Percentiles rank a stretch among this genome's conserved stretches.
phyloP scores from a whole-genome alignment of 2,113 vertebrate genomes.

The Emydura subglobosa region DNA sequence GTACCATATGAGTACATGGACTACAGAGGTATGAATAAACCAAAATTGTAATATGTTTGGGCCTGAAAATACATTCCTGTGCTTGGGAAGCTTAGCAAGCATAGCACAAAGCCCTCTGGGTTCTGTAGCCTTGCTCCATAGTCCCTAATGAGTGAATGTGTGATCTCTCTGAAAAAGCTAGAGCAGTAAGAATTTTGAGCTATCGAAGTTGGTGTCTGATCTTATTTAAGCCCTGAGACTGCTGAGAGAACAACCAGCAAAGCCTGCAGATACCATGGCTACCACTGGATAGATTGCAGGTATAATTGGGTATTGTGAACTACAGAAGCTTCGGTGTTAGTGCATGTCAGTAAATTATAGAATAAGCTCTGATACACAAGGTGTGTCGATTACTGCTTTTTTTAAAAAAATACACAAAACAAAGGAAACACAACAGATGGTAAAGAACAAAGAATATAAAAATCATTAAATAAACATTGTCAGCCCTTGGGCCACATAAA shows the following conservation, averaged over 20 bases:
- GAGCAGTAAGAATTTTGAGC: conserved; percentile 43
- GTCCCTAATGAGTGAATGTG: conserved; percentile 46
- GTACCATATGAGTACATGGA: not conserved
- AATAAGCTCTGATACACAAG: not conserved
- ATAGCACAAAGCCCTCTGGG: conserved; percentile 35
- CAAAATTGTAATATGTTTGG: not conserved
- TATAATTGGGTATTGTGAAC: conserved; percentile 47
- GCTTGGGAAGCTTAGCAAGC: not conserved
- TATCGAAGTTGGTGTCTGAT: conserved; percentile 28
- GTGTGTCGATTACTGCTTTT: not conserved
- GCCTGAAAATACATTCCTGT: not conserved
- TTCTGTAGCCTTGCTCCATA: conserved; percentile 1
- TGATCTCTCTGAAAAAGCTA: conserved; percentile 31
- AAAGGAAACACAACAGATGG: not conserved
- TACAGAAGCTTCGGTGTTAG: not conserved
- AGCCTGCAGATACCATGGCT: conserved; percentile 49
- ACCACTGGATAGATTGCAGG: conserved; percentile 37
- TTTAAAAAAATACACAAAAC: not conserved
- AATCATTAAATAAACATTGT: not conserved
- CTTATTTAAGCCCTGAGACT: conserved; percentile 62
- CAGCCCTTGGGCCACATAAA: not conserved
- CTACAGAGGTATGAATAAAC: not conserved
- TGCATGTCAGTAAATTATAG: not conserved
- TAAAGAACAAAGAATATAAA: not conserved
- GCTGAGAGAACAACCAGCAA: conserved; percentile 47